Base-by-base conservation (phyloP, 2,113 vertebrate genomes). In the Miniopterus natalensis region DNA sequence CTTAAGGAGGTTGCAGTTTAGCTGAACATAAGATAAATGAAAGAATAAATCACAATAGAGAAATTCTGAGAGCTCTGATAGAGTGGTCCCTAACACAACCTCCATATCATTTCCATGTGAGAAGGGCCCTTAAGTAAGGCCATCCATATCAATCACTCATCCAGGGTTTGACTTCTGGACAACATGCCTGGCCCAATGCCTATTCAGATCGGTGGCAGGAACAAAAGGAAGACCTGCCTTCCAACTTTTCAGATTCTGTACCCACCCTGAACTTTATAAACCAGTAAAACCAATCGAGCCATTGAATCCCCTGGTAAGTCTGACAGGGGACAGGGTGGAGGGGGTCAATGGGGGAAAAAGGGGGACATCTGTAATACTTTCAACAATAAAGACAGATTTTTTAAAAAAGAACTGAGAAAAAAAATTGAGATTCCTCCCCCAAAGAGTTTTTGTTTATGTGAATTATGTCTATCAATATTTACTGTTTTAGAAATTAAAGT, bases 31-130 rank as follows among this genome's bases (percentile, higher is more conserved):
- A 92, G 29, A 79, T 5, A 11, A 92, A 66, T 92, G 42, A 88
- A 90, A 86, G 65, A 87, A 71, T 12, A 59, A 90, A 92, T 61
- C 63, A 84, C 51, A 87, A 71, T 3, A 73, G 78, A 93, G 71
- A 84, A 66, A 81, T 85, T 49, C 45, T 93, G 66, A 53, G 25
- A 87, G 10, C 6, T 75, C 42, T 45, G 36, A 81, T 31, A n/a
- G 10, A 14, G 36, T 3, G 79, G 18, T 40, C 68, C 36, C n/a
- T 95, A 45, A 51, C 25, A 85, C 9, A 90, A 66, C 2, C 36
- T 96, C 53, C 29, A 55, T 51, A 27, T 70, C 80, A 55, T 81
- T 73, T 45, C 51, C n/a, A 71, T 25, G 29, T 61, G 66, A 77
- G 59, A 94, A 88, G 29, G 42, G 9, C 29, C 12, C 47, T 65